Evolutionary conservation across 2,888 invertebrate genomes (phyloP).

Genomic region (Camptogramma bilineatum): DNA sequence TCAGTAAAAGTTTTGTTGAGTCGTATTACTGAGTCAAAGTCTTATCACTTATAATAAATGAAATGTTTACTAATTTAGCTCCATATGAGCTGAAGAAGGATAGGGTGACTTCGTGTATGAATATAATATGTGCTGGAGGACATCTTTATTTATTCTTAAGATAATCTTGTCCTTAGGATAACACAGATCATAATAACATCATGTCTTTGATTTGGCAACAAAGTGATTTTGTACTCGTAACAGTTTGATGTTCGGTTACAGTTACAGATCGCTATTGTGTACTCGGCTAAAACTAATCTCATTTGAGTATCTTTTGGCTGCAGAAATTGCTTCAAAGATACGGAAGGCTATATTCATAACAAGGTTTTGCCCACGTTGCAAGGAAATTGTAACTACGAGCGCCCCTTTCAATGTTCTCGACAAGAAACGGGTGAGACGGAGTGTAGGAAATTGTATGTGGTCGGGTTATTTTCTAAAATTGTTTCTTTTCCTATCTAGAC

Average conservation of each 20-base stretch:
- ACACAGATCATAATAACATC: no score
- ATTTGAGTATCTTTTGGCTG: constrained; percentile 59
- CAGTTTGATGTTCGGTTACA: neutral
- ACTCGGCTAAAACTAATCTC: constrained; percentile 56
- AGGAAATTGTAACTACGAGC: constrained; percentile 30
- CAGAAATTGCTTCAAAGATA: constrained; percentile 51
- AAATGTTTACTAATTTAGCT: no score
- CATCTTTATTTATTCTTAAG: no score
- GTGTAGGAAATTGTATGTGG: constrained; percentile 21
- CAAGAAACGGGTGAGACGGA: constrained; percentile 12
- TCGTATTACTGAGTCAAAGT: no score
- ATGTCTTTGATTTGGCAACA: no score
- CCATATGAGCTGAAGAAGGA: no score
- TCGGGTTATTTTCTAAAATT: constrained; percentile 12
- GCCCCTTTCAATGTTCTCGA: constrained; percentile 15
- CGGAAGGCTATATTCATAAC: constrained; percentile 38
- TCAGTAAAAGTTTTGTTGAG: no score
- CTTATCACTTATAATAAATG: no score
- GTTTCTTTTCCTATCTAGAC: constrained; percentile 1
- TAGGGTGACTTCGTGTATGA: no score
- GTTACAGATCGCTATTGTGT: neutral
- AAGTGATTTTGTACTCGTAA: neutral
- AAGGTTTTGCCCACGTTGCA: constrained; percentile 27
- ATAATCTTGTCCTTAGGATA: no score
- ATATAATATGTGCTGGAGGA: no score